Percentiles rank a stretch among this genome's conserved stretches.
phyloP scores from a whole-genome alignment of 2,797 vertebrate species.

The Lagocephalus sceleratus region DNA sequence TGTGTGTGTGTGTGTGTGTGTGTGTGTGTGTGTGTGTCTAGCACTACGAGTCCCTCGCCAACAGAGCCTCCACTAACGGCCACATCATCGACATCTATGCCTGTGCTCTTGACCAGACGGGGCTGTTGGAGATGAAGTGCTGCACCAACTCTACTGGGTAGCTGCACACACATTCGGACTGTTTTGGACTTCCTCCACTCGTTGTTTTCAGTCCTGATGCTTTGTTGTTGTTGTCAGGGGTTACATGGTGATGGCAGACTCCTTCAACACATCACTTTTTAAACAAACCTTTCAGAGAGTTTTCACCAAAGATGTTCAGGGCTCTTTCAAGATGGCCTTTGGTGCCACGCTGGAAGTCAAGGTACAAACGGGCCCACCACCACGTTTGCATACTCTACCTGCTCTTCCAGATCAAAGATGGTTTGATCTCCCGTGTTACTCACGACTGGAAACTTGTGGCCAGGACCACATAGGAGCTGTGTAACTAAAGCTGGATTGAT shows the following conservation, averaged over 20 bases:
- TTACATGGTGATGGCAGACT: slow-evolving; percentile 98
- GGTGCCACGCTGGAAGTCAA: slow-evolving; percentile 94
- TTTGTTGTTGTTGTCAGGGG: slow-evolving; percentile 70
- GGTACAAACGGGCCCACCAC: slow-evolving; percentile 63
- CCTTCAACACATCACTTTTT: slow-evolving; percentile 96
- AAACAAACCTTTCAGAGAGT: slow-evolving; percentile 98
- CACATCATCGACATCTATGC: slow-evolving; percentile 97
- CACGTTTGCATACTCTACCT: neutral
- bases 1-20: slow-evolving; percentile 11
- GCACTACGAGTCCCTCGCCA: slow-evolving; percentile 93
- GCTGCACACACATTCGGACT: neutral
- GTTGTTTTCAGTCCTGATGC: neutral
- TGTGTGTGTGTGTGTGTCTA: slow-evolving; percentile 46
- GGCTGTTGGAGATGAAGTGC: slow-evolving; percentile 96
- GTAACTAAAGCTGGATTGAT: too few species aligned
- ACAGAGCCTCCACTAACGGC: slow-evolving; percentile 86
- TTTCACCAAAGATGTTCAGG: slow-evolving; percentile 91
- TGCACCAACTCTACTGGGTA: slow-evolving; percentile 94
- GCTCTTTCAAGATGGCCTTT: slow-evolving; percentile 95
- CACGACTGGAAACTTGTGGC: too few species aligned
- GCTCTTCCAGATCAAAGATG: too few species aligned
- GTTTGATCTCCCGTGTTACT: too few species aligned
- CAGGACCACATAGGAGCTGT: neutral
- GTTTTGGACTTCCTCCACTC: neutral
- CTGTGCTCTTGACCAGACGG: slow-evolving; percentile 93